Percentiles rank a stretch among this genome's conserved stretches.
Conservation (phyloP, 2,888 invertebrate genomes). For the Leptopilina drosophilae region DNA sequence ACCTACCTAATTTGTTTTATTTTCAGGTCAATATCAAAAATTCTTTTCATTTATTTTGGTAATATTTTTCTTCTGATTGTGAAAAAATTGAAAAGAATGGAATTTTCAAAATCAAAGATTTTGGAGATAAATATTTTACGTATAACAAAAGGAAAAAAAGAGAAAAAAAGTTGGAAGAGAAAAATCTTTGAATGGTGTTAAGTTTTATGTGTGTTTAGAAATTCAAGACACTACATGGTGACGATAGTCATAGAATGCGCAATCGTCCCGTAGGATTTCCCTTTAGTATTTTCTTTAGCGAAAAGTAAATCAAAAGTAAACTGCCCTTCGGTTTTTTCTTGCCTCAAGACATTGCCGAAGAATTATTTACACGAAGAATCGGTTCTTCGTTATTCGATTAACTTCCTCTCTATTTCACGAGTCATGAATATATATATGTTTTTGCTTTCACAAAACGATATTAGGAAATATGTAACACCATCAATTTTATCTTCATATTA, state of each 20-base stretch:
- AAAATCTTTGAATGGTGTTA: background rate
- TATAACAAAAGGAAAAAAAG: no score
- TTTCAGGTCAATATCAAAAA: no score
- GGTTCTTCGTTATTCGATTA: constrained; percentile 74
- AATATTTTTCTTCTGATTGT: background rate
- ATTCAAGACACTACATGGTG: constrained; percentile 65
- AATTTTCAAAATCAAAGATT: background rate
- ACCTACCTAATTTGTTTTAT: no score
- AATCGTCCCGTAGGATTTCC: constrained; percentile 40
- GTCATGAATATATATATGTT: constrained; percentile 8
- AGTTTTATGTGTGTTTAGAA: constrained; percentile 58
- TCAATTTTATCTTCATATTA: background rate
- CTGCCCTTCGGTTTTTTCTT: constrained; percentile 61
- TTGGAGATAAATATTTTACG: background rate
- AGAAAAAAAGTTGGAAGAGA: background rate
- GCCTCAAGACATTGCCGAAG: constrained; percentile 59
- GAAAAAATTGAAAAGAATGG: background rate
- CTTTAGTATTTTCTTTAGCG: constrained; percentile 57
- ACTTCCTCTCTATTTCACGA: constrained; percentile 45
- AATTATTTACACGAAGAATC: constrained; percentile 70
- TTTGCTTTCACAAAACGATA: constrained; percentile 2
- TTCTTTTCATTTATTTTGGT: no score
- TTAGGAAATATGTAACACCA: constrained; percentile 1
- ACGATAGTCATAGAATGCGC: constrained; percentile 50
- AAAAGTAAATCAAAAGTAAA: constrained; percentile 66